Evolutionary conservation across 1,140 invertebrate species (phyloP).

Genomic region (Pomacea maculata): DNA sequence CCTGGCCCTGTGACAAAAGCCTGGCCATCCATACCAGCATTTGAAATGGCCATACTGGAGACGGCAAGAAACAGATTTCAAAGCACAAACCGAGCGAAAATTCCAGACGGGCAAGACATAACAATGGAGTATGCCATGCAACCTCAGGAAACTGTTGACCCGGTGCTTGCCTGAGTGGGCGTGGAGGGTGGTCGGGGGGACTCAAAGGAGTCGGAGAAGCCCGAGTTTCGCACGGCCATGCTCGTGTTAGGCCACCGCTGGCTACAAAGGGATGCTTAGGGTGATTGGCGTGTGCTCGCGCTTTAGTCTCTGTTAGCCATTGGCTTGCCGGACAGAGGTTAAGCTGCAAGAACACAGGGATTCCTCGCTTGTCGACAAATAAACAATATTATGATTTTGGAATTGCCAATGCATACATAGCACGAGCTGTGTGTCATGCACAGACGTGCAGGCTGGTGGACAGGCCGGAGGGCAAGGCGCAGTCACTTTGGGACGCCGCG

Average conservation of each 20-base stretch:
- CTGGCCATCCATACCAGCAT: too few species aligned
- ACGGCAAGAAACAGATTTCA: not conserved
- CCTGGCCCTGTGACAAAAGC: too few species aligned
- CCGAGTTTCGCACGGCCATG: not conserved
- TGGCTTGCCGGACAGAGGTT: constrained; percentile 13
- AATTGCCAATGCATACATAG: constrained; percentile 5
- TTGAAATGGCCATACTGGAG: not conserved
- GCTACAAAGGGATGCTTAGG: constrained; percentile 10
- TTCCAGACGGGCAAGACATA: not conserved
- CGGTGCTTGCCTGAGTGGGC: not conserved
- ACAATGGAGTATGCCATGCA: too few species aligned
- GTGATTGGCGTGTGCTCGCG: constrained; percentile 1
- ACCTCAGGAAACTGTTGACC: not conserved
- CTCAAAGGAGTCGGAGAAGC: not conserved
- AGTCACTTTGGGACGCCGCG: not conserved
- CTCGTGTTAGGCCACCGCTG: not conserved
- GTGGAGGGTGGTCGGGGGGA: not conserved
- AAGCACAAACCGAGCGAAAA: not conserved
- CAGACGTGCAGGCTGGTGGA: not conserved
- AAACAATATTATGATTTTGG: constrained; percentile 12
- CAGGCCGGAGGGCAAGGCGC: not conserved
- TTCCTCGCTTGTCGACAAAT: constrained; percentile 9
- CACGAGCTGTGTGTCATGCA: not conserved
- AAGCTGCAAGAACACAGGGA: constrained; percentile 13
- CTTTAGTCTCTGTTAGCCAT: constrained; percentile 3